phyloP scores from a whole-genome alignment of 2,113 vertebrate species.

The Prietella phreatophila region DNA sequence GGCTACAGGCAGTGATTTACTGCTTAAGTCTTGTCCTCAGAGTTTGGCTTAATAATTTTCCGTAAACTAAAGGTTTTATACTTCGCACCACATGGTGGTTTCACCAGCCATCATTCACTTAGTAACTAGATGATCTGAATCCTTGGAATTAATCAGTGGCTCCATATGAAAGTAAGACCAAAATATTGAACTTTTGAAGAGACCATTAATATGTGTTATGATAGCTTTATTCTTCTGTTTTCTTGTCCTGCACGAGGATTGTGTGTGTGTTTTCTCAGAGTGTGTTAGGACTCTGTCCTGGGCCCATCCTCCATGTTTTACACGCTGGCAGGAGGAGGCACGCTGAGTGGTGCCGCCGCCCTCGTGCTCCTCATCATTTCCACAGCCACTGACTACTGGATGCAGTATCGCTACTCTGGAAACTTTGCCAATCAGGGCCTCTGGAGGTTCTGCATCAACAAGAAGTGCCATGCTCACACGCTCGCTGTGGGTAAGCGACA shows the following conservation, averaged over 20 bases:
- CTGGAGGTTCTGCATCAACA: slow-evolving; percentile 80
- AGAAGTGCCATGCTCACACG: slow-evolving; percentile 79
- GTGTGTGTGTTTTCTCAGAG: slow-evolving; percentile 10
- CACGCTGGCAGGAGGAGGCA: slow-evolving; percentile 74
- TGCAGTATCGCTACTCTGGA: slow-evolving; percentile 77
- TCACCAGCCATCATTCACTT: too few relatives aligned
- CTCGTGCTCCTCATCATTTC: slow-evolving; percentile 79
- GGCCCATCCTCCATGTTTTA: slow-evolving; percentile 70
- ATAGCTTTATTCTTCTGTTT: neutral
- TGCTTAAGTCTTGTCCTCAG: too few relatives aligned
- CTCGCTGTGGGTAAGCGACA: slow-evolving; percentile 74
- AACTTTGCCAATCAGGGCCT: slow-evolving; percentile 79
- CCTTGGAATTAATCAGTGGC: neutral
- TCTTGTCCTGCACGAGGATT: neutral
- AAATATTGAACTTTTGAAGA: neutral
- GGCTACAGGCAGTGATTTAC: too few relatives aligned
- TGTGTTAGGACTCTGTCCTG: slow-evolving; percentile 57
- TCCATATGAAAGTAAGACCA: neutral
- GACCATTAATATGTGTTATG: neutral
- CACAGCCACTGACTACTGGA: slow-evolving; percentile 81
- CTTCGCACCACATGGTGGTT: too few relatives aligned
- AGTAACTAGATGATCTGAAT: neutral
- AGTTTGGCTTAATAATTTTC: too few relatives aligned
- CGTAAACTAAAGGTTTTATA: too few relatives aligned
- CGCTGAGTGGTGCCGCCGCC: slow-evolving; percentile 74